Evolutionary conservation across 2,113 vertebrate species (phyloP).

Genomic region (Protobothrops mucrosquamatus): DNA sequence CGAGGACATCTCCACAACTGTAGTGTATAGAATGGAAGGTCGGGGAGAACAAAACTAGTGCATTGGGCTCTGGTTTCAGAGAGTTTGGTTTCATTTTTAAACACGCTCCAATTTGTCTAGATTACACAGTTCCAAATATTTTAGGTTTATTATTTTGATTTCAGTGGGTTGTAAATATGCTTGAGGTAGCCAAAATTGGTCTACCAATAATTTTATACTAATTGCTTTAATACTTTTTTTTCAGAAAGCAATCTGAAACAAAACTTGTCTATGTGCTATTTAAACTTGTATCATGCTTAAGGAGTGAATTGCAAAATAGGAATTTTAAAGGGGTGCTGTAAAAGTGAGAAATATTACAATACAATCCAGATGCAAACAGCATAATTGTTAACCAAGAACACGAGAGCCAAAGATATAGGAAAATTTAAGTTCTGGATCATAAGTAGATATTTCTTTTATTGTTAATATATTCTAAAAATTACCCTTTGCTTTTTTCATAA

Average conservation of each 20-base stretch:
- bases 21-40: slow-evolving; percentile 98
- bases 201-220: not conserved
- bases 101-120: slow-evolving; percentile 62
- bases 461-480: not conserved
- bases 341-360: not conserved
- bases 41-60: slow-evolving; percentile 79
- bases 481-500: not conserved
- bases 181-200: slow-evolving; percentile 50
- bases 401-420: not conserved
- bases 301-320: slow-evolving; percentile 8
- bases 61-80: slow-evolving; percentile 64
- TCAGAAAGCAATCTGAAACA: not conserved
- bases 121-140: slow-evolving; percentile 63
- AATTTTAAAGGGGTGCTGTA: not conserved
- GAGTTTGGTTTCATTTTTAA: slow-evolving; percentile 52
- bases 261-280: not conserved
- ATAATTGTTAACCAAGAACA: not conserved
- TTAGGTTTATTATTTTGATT: slow-evolving; percentile 54
- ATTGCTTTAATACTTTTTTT: slow-evolving; percentile 7
- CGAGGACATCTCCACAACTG: slow-evolving; percentile 94
- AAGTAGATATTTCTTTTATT: not conserved
- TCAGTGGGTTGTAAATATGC: slow-evolving; percentile 60
- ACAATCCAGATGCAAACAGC: not conserved
- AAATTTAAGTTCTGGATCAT: not conserved
- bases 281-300: slow-evolving; percentile 3